phyloP scores from a whole-genome alignment of 2,888 invertebrate species.

The Hirudinaria manillensis region DNA sequence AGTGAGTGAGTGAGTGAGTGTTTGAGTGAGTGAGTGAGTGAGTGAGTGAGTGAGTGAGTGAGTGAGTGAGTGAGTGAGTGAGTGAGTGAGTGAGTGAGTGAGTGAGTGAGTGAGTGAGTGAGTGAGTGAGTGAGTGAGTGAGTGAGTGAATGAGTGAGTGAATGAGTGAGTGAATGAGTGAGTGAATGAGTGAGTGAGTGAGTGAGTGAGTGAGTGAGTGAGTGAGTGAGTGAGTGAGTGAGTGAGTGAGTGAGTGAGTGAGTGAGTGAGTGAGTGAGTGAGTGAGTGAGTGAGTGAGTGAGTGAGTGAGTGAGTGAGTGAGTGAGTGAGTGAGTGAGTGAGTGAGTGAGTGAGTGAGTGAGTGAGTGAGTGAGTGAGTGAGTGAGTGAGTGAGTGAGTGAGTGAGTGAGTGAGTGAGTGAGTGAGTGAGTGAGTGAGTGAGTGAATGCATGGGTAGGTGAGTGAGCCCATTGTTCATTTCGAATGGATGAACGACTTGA shows the following conservation, averaged over 20 bases:
- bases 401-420: constrained; percentile 2
- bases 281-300: background rate
- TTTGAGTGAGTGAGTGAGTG: background rate
- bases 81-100: constrained; percentile 22
- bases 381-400: background rate
- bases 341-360: background rate
- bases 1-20: constrained; percentile 6
- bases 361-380: constrained; percentile 7
- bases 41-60: constrained; percentile 20
- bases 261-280: background rate
- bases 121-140: constrained; percentile 21
- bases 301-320: background rate
- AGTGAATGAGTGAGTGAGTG: too few relatives aligned
- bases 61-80: constrained; percentile 22
- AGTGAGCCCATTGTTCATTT: background rate
- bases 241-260: constrained; percentile 21
- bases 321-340: constrained; percentile 7
- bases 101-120: constrained; percentile 20
- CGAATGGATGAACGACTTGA: background rate
- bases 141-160: too few relatives aligned
- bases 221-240: constrained; percentile 22
- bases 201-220: constrained; percentile 20
- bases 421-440: constrained; percentile 7
- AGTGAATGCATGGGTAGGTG: background rate
- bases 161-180: too few relatives aligned